A percentile compares a stretch with the other conserved stretches of the same genome.
Evolutionary conservation across 2,113 vertebrate species (phyloP).

Genomic region (Crypturellus undulatus): DNA sequence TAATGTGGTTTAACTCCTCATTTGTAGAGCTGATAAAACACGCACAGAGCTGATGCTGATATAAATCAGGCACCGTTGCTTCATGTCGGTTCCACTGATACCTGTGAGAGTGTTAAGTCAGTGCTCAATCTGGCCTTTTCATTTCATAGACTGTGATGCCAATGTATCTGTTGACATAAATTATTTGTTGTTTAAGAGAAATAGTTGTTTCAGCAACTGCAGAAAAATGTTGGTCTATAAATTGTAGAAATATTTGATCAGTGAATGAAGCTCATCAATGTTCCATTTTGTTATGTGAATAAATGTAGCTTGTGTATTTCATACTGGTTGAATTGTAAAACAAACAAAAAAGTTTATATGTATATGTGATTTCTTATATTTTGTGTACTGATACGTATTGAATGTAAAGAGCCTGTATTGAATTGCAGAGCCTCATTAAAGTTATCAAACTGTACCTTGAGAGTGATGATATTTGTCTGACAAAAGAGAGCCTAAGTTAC

Average conservation of each 20-base stretch:
- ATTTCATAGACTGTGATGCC: not conserved
- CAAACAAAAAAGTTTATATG: slow-evolving; percentile 47
- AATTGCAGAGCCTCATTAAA: slow-evolving; percentile 65
- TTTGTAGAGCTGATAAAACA: not conserved
- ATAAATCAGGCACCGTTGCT: not conserved
- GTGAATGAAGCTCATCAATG: slow-evolving; percentile 39
- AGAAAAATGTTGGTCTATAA: not conserved
- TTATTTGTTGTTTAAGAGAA: slow-evolving; percentile 55
- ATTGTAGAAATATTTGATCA: slow-evolving; percentile 24
- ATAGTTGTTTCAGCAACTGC: slow-evolving; percentile 27
- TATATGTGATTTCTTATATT: slow-evolving; percentile 74
- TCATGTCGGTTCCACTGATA: not conserved
- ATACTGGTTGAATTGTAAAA: slow-evolving; percentile 37
- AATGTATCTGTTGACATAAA: slow-evolving; percentile 44
- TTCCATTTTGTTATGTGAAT: slow-evolving; percentile 63
- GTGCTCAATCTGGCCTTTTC: slow-evolving; percentile 1
- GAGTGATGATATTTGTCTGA: not conserved
- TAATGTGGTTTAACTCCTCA: not conserved
- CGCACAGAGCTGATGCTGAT: not conserved
- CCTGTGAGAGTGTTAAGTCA: not conserved
- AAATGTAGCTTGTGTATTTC: slow-evolving; percentile 44
- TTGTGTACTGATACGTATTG: slow-evolving; percentile 39
- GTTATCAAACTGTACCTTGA: not conserved
- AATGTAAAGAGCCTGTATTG: slow-evolving; percentile 2
- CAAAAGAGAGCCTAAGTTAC: not conserved